Evolutionary conservation across 1,140 invertebrate genomes (phyloP), one percentile per base, ranked within the genome.

Genomic region (Penaeus indicus): DNA sequence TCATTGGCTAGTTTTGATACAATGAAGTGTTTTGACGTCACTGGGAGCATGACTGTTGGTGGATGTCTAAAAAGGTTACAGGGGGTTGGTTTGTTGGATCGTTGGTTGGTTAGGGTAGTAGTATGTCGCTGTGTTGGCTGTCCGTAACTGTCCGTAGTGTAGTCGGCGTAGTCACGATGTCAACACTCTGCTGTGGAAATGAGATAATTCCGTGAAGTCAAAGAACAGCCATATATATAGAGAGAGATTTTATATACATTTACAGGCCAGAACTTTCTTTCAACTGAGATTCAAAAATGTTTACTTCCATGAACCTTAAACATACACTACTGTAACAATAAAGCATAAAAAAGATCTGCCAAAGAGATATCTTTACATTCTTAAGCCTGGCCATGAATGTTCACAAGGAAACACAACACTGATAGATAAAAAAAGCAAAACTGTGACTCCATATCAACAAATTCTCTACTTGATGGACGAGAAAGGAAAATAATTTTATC

Each of bases 141-240:
- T 88, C 87, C 87, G 87, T 88, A 88, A 88, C 87, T 88, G 87
- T 88, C 87, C 87, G 87, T 88, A 77, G 87, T 88, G 82, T 84
- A 62, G 87, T 84, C 81, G 81, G 72, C 87, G 87, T 63, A 82
- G 87, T 88, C 87, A 88, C 87, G 81, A 79, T 84, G 87, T 88
- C 87, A 88, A 88, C 87, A 88, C 87, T 62, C 80, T 88, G 87
- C 87, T 88, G 87, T 83, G 87, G 87, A 88, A 88, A 88, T 25
- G 81, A 88, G 81, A 88, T 67, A 88, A 64, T 84, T 88, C 81
- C 79, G 87, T 88, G 79, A 84, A 78, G 81, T 25, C 69, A 85
- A 21, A 61, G 54, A 38, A n/a, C 19, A 75, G 47, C 67, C 27
- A 67, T 38, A 64, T 60, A 85, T 32, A 85, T 77, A 61, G 62